Percentiles rank a stretch among this genome's conserved stretches.
Conservation (phyloP, 1,140 invertebrate genomes). For the Sarcophaga peregrina region DNA sequence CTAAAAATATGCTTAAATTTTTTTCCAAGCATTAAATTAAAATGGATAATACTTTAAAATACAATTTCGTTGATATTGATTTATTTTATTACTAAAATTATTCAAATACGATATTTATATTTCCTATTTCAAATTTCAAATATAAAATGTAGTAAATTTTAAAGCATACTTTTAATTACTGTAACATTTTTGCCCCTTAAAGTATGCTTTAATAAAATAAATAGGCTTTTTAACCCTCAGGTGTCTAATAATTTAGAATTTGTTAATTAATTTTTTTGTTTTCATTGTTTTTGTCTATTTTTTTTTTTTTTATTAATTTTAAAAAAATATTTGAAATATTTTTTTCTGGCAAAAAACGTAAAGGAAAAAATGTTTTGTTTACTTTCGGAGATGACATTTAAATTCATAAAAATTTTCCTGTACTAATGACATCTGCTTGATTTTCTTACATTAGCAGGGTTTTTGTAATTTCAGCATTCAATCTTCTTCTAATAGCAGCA, state of each 20-base stretch:
- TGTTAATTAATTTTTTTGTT: background rate
- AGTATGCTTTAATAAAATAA: background rate
- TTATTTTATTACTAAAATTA: no score
- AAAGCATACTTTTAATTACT: no score
- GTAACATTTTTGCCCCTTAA: background rate
- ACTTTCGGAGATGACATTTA: background rate
- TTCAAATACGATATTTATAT: no score
- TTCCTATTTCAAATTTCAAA: no score
- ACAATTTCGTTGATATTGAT: no score
- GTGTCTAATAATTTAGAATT: constrained; percentile 32
- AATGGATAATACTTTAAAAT: no score
- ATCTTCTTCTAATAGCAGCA: background rate
- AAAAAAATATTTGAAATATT: background rate
- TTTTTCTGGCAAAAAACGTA: background rate
- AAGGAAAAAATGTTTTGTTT: constrained; percentile 34
- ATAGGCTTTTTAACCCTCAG: constrained; percentile 1
- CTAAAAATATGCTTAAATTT: no score
- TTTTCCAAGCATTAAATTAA: no score
- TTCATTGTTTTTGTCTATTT: background rate
- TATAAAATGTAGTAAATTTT: no score
- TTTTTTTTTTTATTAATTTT: background rate
- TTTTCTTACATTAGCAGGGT: constrained; percentile 31
- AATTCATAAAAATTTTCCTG: background rate
- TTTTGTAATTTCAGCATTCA: background rate
- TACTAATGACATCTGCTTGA: constrained; percentile 36